A percentile compares a stretch with the other conserved stretches of the same genome.
phyloP scores from a whole-genome alignment of 2,797 vertebrate genomes.

The Allobates femoralis region DNA sequence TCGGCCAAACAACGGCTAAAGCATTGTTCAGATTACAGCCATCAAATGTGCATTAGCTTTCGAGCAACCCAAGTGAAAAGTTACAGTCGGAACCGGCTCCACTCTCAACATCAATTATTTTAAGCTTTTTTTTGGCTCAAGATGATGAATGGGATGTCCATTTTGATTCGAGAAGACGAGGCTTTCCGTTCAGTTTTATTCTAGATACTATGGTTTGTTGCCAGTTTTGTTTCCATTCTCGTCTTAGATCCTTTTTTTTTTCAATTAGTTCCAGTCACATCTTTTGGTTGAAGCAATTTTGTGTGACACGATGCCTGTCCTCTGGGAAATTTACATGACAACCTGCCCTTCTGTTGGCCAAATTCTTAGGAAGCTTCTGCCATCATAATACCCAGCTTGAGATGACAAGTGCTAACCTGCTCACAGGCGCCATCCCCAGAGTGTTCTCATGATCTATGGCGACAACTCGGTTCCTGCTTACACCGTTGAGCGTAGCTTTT shows the following conservation, averaged over 20 bases:
- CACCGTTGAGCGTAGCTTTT: conserved; percentile 20
- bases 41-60: too few species aligned
- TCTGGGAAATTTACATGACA: conserved; percentile 51
- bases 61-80: too few species aligned
- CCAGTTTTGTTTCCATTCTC: background rate
- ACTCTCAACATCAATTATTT: too few species aligned
- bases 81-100: too few species aligned
- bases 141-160: background rate
- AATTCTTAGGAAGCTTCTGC: conserved; percentile 46
- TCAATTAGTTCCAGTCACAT: conserved; percentile 39
- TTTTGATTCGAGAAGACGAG: background rate
- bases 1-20: too few species aligned
- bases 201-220: background rate
- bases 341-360: background rate
- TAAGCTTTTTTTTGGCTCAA: too few species aligned
- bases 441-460: background rate
- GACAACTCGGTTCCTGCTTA: conserved; percentile 12
- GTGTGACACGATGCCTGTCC: background rate
- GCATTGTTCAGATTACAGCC: too few species aligned
- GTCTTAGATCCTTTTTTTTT: background rate
- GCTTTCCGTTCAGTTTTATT: background rate
- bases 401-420: conserved; percentile 34
- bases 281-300: conserved; percentile 31
- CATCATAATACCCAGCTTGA: background rate
- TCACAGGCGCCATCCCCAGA: background rate